Conservation (phyloP, 2,113 vertebrate species). For the Actenoides lindsayi region DNA sequence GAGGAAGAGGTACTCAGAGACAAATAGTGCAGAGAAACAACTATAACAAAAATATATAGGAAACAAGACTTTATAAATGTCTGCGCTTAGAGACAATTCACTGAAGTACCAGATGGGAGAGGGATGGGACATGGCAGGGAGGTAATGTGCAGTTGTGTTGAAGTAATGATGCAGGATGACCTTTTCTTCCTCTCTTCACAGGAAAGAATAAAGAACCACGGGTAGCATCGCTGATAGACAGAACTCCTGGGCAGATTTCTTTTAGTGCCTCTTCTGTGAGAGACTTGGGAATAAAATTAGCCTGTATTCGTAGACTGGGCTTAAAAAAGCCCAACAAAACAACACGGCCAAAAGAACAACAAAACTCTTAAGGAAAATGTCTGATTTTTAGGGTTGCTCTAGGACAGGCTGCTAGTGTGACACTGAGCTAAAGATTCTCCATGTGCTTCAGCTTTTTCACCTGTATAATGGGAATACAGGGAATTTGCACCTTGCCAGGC, state of each 20-base stretch:
- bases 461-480: not conserved
- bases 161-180: not conserved
- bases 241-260: not conserved
- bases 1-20: not conserved
- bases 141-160: not conserved
- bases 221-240: not conserved
- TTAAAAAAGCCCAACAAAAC: not conserved
- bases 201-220: not conserved
- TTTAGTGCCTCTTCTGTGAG: not conserved
- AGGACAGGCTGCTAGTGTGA: not conserved
- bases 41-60: not conserved
- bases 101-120: not conserved
- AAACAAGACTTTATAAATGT: not conserved
- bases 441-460: not conserved
- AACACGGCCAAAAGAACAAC: not conserved
- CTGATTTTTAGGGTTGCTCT: not conserved
- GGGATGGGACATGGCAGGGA: not conserved
- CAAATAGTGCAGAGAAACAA: not conserved
- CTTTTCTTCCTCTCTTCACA: not conserved
- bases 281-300: not conserved
- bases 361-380: not conserved
- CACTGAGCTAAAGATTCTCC: not conserved
- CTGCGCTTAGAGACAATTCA: not conserved
- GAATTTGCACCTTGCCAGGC: not conserved
- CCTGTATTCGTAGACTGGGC: not conserved